These are phyloP conservation scores for Fulmarus glacialis DNA, from an alignment of 2,113 vertebrate species.

Conservation along the genomic window DNA sequence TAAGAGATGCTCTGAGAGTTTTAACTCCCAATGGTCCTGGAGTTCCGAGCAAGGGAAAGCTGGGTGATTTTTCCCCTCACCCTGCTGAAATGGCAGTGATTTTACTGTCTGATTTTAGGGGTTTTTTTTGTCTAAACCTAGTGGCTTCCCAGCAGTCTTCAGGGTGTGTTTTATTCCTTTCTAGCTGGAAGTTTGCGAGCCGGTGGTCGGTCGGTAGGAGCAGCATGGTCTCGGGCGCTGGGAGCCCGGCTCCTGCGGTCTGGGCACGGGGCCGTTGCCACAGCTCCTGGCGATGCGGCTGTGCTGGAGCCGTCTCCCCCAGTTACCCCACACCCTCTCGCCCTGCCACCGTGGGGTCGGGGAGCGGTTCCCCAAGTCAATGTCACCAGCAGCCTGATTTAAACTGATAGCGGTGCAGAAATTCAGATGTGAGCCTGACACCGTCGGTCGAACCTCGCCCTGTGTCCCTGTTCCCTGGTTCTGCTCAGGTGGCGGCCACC, in stretches of 20 bases:
- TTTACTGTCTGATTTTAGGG: neutral
- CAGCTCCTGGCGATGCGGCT: neutral
- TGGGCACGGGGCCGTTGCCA: fast-evolving
- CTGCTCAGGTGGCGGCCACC: neutral
- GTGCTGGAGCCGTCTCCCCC: neutral
- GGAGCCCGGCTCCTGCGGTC: fast-evolving
- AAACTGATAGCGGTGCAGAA: fast-evolving
- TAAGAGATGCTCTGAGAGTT: neutral
- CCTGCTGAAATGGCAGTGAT: neutral
- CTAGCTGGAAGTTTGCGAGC: neutral
- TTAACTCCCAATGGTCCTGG: neutral
- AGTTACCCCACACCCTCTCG: neutral
- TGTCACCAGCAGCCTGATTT: neutral
- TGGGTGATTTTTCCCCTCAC: neutral
- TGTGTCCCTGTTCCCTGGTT: neutral
- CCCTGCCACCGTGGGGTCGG: fast-evolving
- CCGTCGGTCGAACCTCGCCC: fast-evolving
- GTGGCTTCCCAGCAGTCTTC: neutral
- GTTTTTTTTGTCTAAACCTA: neutral
- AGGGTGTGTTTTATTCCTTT: neutral
- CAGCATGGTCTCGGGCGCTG: fast-evolving
- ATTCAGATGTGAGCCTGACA: neutral
- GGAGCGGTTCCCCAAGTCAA: neutral
- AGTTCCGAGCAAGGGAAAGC: neutral
- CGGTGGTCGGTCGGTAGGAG: fast-evolving